Evolutionary conservation across 2,797 vertebrate species (phyloP).

Genomic region (Micropoecilia bifurca): DNA sequence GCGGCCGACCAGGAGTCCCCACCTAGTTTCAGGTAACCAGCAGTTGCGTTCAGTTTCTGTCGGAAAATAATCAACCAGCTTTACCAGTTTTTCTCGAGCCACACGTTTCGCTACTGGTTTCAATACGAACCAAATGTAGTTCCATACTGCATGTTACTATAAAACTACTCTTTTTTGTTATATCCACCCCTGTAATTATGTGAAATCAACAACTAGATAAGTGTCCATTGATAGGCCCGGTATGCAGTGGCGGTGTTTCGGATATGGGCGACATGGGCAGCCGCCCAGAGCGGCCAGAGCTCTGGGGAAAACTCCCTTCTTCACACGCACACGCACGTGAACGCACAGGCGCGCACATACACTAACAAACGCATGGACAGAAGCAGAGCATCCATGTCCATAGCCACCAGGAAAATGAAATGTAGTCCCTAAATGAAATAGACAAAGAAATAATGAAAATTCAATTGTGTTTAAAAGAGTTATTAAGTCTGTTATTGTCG

Average conservation of each 20-base stretch:
- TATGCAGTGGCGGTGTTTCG: not conserved
- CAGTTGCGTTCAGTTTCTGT: conserved; percentile 34
- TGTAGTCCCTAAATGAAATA: too few species aligned
- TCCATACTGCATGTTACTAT: not conserved
- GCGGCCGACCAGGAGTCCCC: conserved; percentile 77
- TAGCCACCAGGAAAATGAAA: too few species aligned
- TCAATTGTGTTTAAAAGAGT: too few species aligned
- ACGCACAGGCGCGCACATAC: too few species aligned
- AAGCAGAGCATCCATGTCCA: too few species aligned
- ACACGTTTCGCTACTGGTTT: not conserved
- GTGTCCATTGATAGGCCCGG: not conserved
- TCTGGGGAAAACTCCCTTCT: too few species aligned
- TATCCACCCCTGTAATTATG: not conserved
- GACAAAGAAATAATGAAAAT: too few species aligned
- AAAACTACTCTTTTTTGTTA: not conserved
- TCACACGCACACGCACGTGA: too few species aligned
- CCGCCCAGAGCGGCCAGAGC: too few species aligned
- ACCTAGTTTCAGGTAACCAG: conserved; percentile 58
- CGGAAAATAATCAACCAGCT: not conserved
- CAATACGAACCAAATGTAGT: not conserved
- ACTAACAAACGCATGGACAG: too few species aligned
- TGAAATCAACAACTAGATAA: not conserved
- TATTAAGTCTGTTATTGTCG: too few species aligned
- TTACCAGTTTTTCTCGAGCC: not conserved
- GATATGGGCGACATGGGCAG: not conserved